phyloP scores from a whole-genome alignment of 2,797 vertebrate genomes.

The Danionella dracula region DNA sequence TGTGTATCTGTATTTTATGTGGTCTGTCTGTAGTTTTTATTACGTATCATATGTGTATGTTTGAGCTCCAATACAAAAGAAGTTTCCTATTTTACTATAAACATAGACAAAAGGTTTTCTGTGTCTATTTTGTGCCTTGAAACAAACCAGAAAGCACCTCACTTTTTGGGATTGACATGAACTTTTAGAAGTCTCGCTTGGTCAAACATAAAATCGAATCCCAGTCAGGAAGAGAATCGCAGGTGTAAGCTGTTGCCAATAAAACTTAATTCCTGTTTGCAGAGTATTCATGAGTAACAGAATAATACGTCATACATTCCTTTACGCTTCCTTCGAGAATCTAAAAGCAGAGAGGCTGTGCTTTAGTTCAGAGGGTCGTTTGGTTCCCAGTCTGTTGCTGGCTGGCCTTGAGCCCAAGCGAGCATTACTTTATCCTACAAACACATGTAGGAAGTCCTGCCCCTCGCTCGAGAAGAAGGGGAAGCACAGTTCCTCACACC shows the following conservation, averaged over 20 bases:
- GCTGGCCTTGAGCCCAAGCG: not conserved
- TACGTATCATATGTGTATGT: too few species aligned
- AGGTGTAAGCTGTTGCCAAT: too few species aligned
- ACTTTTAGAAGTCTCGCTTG: too few species aligned
- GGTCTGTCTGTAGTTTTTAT: too few species aligned
- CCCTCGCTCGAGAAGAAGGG: not conserved
- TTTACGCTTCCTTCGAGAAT: too few species aligned
- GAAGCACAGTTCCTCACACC: constrained; percentile 6
- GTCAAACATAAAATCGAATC: too few species aligned
- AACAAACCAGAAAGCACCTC: not conserved
- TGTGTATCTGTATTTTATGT: too few species aligned
- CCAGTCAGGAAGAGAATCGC: too few species aligned
- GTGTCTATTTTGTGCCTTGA: not conserved
- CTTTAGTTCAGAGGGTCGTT: constrained; percentile 2
- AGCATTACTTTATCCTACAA: not conserved
- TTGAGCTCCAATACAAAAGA: too few species aligned
- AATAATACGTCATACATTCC: too few species aligned
- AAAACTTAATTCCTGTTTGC: not conserved
- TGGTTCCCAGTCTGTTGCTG: not conserved
- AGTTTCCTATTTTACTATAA: not conserved
- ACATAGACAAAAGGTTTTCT: not conserved
- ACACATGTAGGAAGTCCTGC: not conserved
- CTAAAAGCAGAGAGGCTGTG: not conserved
- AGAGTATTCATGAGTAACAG: not conserved
- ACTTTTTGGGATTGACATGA: not conserved